Base-by-base conservation (phyloP, 2,888 invertebrate genomes). In the Agelastica alni region DNA sequence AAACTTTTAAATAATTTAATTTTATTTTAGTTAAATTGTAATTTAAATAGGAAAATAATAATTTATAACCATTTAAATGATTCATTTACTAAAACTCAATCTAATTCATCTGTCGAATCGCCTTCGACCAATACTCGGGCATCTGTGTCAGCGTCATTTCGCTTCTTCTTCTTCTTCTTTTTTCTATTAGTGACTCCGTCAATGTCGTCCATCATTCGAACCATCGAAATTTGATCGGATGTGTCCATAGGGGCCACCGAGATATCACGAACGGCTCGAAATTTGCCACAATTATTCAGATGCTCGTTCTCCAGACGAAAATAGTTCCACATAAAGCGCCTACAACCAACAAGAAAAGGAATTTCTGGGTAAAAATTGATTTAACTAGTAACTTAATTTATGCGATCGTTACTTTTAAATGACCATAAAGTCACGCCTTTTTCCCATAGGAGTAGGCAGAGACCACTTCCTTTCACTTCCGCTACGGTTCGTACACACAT, bases 251-350 rank as follows among this genome's bases (percentile, higher is more conserved):
- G 96, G 34, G 94, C 95, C 42, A 96, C 93, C 0, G 93, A 94
- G 60, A 99, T 99, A 78, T 99, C 99, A 3, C 99, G 81, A 0
- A 99, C 98, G 5, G 99, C 99, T 70, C 99, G 83, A 83, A 99
- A 99, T 80, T 93, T 91, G 76, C 99, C 99, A 79, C 98, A 98
- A 80, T 99, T 99, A 80, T 99, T 99, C 31, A 99, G 80, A 77
- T 99, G 99, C 75, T 99, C 99, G 81, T 99, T 99, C 80, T 99
- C 99, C 70, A 99, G 77, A 0, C 99, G 97, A 82, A 99, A 97
- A 79, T 95, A 99, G 79, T 99, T 99, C 99, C 99, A 99, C 39
- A 99, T 87, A 78, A 98, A 99, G 49, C 98, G 85, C 71, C 93
- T 91, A 74, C 9, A 70, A 70, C 6, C 7, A 2, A 28, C 6